Percentiles rank a stretch among this genome's conserved stretches.
These are phyloP conservation scores for Galbula dea DNA, from an alignment of 2,113 vertebrate genomes.

Conservation along the genomic window DNA sequence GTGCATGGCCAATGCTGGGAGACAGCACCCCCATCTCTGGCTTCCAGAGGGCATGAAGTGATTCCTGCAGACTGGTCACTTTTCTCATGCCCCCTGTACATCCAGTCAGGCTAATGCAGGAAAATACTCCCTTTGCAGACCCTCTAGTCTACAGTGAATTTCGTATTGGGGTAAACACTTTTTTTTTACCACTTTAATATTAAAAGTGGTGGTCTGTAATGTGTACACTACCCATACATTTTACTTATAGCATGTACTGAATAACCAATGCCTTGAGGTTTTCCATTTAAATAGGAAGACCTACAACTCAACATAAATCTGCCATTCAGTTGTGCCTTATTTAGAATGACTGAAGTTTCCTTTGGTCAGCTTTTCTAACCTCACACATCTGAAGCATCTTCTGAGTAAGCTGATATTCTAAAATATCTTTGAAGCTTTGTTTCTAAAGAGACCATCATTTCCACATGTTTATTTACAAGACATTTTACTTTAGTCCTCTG, in stretches of 20 bases:
- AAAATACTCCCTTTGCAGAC: not conserved
- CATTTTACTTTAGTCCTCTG: not conserved
- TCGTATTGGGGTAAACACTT: not conserved
- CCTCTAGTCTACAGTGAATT: not conserved
- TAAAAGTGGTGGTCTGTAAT: not conserved
- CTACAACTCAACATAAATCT: not conserved
- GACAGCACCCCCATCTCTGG: not conserved
- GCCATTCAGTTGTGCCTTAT: not conserved
- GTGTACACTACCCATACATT: not conserved
- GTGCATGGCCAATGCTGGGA: rapidly evolving
- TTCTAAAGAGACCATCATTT: not conserved
- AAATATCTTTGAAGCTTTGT: not conserved
- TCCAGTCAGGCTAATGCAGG: not conserved
- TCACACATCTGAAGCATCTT: not conserved
- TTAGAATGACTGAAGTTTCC: not conserved
- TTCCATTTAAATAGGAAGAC: not conserved
- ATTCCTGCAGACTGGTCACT: not conserved
- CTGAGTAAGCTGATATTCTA: not conserved
- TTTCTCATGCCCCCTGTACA: not conserved
- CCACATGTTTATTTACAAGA: not conserved
- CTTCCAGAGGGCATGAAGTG: not conserved
- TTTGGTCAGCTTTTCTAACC: not conserved
- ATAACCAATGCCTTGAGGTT: not conserved
- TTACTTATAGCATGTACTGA: not conserved
- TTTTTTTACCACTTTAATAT: not conserved